Conservation (phyloP, 2,113 vertebrate species). For the Felis catus region DNA sequence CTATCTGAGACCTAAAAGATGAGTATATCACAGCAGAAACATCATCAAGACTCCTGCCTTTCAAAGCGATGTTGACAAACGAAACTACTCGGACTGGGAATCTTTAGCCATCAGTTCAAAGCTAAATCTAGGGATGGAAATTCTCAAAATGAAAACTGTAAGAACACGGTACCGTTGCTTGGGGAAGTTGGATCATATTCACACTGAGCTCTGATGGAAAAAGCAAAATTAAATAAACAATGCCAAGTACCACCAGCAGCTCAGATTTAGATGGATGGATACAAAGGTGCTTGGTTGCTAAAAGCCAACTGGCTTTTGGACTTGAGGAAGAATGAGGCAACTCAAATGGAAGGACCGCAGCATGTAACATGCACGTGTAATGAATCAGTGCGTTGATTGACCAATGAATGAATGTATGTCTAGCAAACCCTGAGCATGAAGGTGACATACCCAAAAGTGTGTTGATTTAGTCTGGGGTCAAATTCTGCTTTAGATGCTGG, state of each 20-base stretch:
- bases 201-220: constrained; percentile 12
- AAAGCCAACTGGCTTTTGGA: not conserved
- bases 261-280: not conserved
- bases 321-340: not conserved
- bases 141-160: constrained; percentile 25
- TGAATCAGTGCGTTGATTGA: not conserved
- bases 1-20: constrained; percentile 13
- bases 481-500: not conserved
- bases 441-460: not conserved
- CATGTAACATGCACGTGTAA: not conserved
- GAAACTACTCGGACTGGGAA: constrained; percentile 39
- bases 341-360: not conserved
- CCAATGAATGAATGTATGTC: not conserved
- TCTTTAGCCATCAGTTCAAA: constrained; percentile 31
- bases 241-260: not conserved
- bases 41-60: constrained; percentile 35
- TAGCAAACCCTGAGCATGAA: not conserved
- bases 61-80: constrained; percentile 40
- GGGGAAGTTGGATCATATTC: not conserved
- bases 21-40: not conserved
- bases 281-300: not conserved
- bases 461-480: not conserved
- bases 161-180: constrained; percentile 16
- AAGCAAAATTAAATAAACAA: constrained; percentile 32
- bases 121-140: constrained; percentile 19